Evolutionary conservation across 2,888 invertebrate species (phyloP), one percentile per base, ranked within the genome.

Genomic region (Leptinotarsa tumamoca): DNA sequence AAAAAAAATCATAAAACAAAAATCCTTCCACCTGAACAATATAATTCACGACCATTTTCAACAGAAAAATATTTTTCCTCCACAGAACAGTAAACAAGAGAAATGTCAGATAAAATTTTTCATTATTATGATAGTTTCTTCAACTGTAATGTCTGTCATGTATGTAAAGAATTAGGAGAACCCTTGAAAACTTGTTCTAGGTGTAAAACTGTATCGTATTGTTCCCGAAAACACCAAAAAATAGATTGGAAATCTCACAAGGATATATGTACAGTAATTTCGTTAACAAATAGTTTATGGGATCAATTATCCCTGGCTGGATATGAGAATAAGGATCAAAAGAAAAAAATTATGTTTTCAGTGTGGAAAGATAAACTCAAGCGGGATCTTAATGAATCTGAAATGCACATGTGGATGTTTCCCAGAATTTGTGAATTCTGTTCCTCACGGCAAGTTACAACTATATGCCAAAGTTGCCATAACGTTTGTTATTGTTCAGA

Each of bases 201-300:
- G 82, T 96, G 96, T 87, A 93, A 93, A 85, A 88, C 88, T 75
- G 90, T 92, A 70, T 93, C 92, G 87, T 96, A 96, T 88, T 96
- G 96, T 89, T 94, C 92, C 77, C 93, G 92, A 82, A 92, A 92
- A 79, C 96, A 96, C 87, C 96, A 96, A 88, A 92, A 91, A 79
- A 89, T 91, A 82, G 94, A 96, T 86, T 96, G 95, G 95, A 92
- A 92, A 85, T 90, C 89, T 80, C 96, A 96, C 86, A 95, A 93
- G 89, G 88, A 88, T 81, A 89, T 90, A 82, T 94, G 93, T 86
- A 78, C 76, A 68, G 71, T 79, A 63, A 74, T 82, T 10, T 78
- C 82, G 27, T 77, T 80, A 79, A 69, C 67, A 21, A 72, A 76
- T 49, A 33, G 72, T 27, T 61, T 33, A 54, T 56, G 78, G 23